Evolutionary conservation across 2,797 vertebrate genomes (phyloP).

Genomic region (Mareca penelope): DNA sequence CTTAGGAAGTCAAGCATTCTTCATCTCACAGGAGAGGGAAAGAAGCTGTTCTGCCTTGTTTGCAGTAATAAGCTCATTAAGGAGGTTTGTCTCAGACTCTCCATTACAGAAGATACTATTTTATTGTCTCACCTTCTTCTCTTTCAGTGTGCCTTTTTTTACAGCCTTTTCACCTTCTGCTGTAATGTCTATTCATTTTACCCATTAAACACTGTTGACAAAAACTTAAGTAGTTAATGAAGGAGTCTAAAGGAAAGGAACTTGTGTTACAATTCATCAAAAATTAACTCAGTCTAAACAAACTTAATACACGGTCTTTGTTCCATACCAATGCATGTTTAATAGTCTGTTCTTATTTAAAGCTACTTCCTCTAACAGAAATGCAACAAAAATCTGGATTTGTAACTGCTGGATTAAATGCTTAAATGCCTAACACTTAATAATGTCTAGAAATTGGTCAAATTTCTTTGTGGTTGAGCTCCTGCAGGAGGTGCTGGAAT

Average conservation of each 20-base stretch:
- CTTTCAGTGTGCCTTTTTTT: not conserved
- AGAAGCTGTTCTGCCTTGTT: not conserved
- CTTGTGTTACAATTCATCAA: not conserved
- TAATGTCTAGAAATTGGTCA: not conserved
- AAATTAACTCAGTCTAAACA: not conserved
- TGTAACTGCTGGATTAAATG: not conserved
- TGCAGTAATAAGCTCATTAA: not conserved
- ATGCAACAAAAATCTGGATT: not conserved
- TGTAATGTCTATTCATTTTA: not conserved
- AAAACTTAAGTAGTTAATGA: not conserved
- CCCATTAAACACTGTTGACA: not conserved
- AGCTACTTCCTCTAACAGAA: not conserved
- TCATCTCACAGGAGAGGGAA: not conserved
- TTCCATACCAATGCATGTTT: not conserved
- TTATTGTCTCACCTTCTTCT: not conserved
- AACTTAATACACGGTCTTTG: not conserved
- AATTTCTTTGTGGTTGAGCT: not conserved
- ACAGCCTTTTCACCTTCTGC: not conserved
- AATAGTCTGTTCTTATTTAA: not conserved
- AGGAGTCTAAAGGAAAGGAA: not conserved
- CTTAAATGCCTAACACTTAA: not conserved
- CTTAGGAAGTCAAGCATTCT: slow-evolving; percentile 3
- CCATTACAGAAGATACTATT: not conserved
- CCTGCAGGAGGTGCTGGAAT: not conserved
- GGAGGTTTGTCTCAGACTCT: not conserved